Conservation (phyloP, 2,888 invertebrate species). For the Torymus texanus region DNA sequence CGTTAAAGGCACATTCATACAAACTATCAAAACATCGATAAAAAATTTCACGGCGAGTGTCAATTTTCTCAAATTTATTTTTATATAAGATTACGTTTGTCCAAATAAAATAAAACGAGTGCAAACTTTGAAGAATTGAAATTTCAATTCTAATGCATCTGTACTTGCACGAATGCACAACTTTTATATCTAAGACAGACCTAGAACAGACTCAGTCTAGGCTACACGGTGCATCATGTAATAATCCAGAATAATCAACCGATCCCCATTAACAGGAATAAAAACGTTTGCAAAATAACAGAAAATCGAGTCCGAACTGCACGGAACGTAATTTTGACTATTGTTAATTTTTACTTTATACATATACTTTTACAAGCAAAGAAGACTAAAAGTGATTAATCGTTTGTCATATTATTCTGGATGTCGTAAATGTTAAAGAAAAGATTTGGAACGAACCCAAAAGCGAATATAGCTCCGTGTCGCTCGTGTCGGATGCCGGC, state of each 20-base stretch:
- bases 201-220: conserved; percentile 75
- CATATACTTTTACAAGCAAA: not conserved
- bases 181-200: conserved; percentile 71
- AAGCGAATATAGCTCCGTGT: conserved; percentile 41
- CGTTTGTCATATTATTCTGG: conserved; percentile 53
- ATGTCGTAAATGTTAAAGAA: conserved; percentile 43
- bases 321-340: conserved; percentile 10
- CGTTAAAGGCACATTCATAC: conserved; percentile 39
- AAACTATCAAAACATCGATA: conserved; percentile 33
- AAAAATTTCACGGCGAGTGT: conserved; percentile 39
- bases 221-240: conserved; percentile 68
- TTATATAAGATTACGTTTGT: conserved; percentile 23
- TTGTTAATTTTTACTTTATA: no score
- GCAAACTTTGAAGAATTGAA: conserved; percentile 15
- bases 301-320: conserved; percentile 32
- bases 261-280: conserved; percentile 20
- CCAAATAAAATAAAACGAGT: conserved; percentile 48
- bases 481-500: not conserved
- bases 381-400: not conserved
- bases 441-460: conserved; percentile 32
- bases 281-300: conserved; percentile 35
- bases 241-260: conserved; percentile 73
- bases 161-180: conserved; percentile 44
- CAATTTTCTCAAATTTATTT: not conserved
- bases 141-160: conserved; percentile 25